These are phyloP conservation scores for Drosophila mauritiana DNA, from an alignment of 1,140 invertebrate species.

Conservation along the genomic window DNA sequence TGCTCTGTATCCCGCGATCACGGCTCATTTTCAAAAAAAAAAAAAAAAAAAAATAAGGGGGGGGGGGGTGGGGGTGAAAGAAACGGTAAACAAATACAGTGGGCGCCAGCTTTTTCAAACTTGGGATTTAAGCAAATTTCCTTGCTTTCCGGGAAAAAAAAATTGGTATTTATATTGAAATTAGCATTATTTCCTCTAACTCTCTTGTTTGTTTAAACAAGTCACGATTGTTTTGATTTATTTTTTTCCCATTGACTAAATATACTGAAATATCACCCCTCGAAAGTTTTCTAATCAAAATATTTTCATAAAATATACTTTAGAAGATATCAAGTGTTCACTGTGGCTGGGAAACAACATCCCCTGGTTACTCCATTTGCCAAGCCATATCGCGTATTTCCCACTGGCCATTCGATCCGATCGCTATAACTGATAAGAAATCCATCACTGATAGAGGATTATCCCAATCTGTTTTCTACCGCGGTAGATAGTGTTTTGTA, in stretches of 20 bases:
- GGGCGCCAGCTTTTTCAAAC: background rate
- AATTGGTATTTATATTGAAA: background rate
- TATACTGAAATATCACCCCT: background rate
- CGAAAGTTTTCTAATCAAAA: background rate
- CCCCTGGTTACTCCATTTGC: background rate
- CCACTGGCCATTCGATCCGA: slow-evolving; percentile 1
- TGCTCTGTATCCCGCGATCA: slow-evolving; percentile 16
- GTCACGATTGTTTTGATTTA: background rate
- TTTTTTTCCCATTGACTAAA: background rate
- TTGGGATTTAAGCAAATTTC: background rate
- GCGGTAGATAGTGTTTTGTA: no score
- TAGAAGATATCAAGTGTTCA: background rate
- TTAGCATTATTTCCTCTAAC: background rate
- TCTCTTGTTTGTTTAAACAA: background rate
- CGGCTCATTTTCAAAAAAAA: background rate
- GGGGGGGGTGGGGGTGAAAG: no score
- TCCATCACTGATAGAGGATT: slow-evolving; percentile 2
- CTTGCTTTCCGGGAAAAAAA: background rate
- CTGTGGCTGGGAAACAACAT: background rate
- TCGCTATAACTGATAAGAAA: slow-evolving; percentile 1
- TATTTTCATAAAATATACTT: no score
- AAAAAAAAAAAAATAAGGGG: no score
- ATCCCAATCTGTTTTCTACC: background rate
- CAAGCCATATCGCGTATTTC: background rate
- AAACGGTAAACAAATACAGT: slow-evolving; percentile 44